Conservation (phyloP, 2,113 vertebrate species). For the Pteruthius melanotis region DNA sequence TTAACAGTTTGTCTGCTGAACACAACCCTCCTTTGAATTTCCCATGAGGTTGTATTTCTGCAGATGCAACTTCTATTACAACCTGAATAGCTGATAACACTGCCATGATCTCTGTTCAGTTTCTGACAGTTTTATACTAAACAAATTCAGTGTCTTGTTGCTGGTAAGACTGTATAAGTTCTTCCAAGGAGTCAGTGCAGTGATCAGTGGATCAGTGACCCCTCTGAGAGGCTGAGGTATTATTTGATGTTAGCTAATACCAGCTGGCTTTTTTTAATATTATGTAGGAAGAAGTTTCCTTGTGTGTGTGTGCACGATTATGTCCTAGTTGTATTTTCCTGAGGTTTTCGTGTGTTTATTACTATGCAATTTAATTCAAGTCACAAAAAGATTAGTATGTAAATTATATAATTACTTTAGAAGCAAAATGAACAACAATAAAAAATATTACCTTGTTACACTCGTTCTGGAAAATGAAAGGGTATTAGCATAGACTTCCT, state of each 20-base stretch:
- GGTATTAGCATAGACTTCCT: background rate
- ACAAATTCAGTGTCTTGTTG: background rate
- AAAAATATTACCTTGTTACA: background rate
- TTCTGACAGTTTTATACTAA: background rate
- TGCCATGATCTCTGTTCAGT: background rate
- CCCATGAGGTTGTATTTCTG: background rate
- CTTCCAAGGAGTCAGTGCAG: background rate
- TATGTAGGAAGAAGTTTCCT: background rate
- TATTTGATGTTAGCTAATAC: background rate
- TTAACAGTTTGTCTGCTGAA: background rate
- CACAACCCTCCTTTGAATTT: background rate
- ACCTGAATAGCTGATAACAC: background rate
- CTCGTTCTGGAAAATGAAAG: background rate
- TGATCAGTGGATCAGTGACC: background rate
- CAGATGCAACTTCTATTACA: background rate
- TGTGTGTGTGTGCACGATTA: background rate
- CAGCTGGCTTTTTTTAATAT: background rate
- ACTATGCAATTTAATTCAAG: constrained; percentile 1
- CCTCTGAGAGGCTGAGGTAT: background rate
- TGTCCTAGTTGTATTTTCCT: background rate
- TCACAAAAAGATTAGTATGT: constrained; percentile 29
- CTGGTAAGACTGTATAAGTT: background rate
- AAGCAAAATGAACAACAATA: constrained; percentile 10
- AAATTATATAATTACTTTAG: constrained; percentile 4
- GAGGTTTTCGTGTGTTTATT: background rate